Evolutionary conservation across 2,888 invertebrate genomes (phyloP).

Genomic region (Pollenia angustigena): DNA sequence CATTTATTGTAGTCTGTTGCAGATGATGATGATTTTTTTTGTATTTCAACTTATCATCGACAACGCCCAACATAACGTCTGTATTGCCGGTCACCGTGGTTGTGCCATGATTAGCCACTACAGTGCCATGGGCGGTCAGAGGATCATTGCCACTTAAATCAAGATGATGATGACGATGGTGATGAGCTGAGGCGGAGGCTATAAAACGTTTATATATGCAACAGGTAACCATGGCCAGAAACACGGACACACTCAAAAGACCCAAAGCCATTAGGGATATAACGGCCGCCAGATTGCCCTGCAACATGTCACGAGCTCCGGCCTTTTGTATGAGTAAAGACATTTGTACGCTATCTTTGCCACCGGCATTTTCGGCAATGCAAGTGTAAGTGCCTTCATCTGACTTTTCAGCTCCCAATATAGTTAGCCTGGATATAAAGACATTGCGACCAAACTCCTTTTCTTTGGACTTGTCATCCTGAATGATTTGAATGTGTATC

Average conservation of each 20-base stretch:
- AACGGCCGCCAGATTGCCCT: slow-evolving; percentile 80
- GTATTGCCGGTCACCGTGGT: slow-evolving; percentile 74
- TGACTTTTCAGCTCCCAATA: slow-evolving; percentile 86
- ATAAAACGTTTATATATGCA: slow-evolving; percentile 80
- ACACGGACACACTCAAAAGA: slow-evolving; percentile 80
- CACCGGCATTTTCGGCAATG: slow-evolving; percentile 92
- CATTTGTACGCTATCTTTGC: slow-evolving; percentile 90
- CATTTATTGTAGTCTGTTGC: slow-evolving; percentile 74
- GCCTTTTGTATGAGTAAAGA: slow-evolving; percentile 80
- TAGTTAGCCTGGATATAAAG: slow-evolving; percentile 85
- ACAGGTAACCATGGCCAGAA: slow-evolving; percentile 80
- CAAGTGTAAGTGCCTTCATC: slow-evolving; percentile 91
- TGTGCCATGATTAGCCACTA: slow-evolving; percentile 71
- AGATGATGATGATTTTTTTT: slow-evolving; percentile 72
- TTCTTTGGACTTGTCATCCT: slow-evolving; percentile 81
- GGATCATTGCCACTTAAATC: slow-evolving; percentile 71
- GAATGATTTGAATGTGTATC: slow-evolving; percentile 79
- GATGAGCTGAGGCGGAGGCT: slow-evolving; percentile 77
- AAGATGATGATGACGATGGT: slow-evolving; percentile 77
- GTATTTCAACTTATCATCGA: slow-evolving; percentile 64
- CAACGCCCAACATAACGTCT: slow-evolving; percentile 73
- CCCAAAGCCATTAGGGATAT: slow-evolving; percentile 81
- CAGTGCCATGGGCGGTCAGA: slow-evolving; percentile 69
- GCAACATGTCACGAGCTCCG: slow-evolving; percentile 77
- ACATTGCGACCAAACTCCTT: slow-evolving; percentile 79